These are phyloP conservation scores for Quadroppia sp. DNA, from an alignment of 2,888 invertebrate genomes.

Conservation along the genomic window DNA sequence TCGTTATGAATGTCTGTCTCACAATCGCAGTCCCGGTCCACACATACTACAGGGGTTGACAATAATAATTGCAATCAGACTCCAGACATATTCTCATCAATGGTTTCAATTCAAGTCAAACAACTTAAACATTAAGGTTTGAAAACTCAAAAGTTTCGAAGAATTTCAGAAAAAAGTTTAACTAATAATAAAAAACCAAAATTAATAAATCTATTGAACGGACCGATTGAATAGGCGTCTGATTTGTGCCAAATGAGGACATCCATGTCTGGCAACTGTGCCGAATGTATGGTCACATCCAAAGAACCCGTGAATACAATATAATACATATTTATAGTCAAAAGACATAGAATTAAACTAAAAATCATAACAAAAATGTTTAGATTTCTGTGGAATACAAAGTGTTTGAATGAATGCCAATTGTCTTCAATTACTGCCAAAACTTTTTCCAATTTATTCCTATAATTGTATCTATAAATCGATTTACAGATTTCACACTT, in stretches of 20 bases:
- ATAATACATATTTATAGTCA: conserved; percentile 20
- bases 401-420: conserved; percentile 4
- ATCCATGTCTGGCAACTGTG: conserved; percentile 37
- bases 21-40: conserved; percentile 36
- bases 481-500: conserved; percentile 39
- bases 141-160: too few relatives aligned
- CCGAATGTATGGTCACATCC: conserved; percentile 36
- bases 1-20: conserved; percentile 36
- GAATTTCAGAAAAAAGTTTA: too few relatives aligned
- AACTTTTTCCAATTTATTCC: background rate
- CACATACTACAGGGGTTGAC: conserved; percentile 22
- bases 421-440: background rate
- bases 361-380: conserved; percentile 10
- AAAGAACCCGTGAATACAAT: conserved; percentile 6
- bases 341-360: conserved; percentile 1
- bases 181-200: too few relatives aligned
- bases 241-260: conserved; percentile 35
- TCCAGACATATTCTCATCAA: too few relatives aligned
- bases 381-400: background rate
- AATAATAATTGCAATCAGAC: too few relatives aligned
- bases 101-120: too few relatives aligned
- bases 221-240: conserved; percentile 31
- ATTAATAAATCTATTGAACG: too few relatives aligned
- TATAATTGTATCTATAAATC: conserved; percentile 4
- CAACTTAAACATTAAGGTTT: too few relatives aligned